Conservation (phyloP, 2,113 vertebrate genomes). For the Prunella fulvescens region DNA sequence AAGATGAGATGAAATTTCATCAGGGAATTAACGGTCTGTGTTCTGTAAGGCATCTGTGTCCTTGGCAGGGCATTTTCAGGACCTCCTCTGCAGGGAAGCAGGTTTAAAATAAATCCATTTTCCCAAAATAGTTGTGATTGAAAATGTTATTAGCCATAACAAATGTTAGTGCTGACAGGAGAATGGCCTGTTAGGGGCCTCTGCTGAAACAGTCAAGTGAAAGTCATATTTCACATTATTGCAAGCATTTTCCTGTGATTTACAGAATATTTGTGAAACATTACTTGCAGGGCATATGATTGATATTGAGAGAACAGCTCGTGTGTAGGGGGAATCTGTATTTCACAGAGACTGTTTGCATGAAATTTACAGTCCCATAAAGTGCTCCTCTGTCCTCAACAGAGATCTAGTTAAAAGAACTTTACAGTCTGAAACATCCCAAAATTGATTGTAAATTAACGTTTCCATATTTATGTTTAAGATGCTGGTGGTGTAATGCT, state of each 20-base stretch:
- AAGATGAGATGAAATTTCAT: conserved; percentile 44
- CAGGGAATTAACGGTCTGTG: conserved; percentile 70
- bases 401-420: conserved; percentile 80
- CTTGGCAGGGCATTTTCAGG: conserved; percentile 70
- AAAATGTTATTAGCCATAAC: conserved; percentile 84
- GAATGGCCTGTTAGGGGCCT: conserved; percentile 68
- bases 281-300: conserved; percentile 68
- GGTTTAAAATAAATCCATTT: conserved; percentile 79
- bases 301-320: conserved; percentile 71
- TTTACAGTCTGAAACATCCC: conserved; percentile 79
- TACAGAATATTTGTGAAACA: conserved; percentile 82
- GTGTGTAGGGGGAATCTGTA: conserved; percentile 60
- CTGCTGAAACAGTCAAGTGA: conserved; percentile 76
- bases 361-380: conserved; percentile 79
- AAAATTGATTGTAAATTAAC: conserved; percentile 79
- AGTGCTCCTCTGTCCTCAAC: conserved; percentile 68
- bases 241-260: conserved; percentile 73
- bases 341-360: conserved; percentile 68
- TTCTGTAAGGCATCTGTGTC: conserved; percentile 73
- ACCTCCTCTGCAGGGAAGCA: conserved; percentile 55
- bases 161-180: conserved; percentile 79
- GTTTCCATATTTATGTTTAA: conserved; percentile 68
- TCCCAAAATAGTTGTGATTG: conserved; percentile 80
- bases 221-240: conserved; percentile 81
- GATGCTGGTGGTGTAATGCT: conserved; percentile 57